phyloP scores from a whole-genome alignment of 2,888 invertebrate species.

The Melikaiella ostensackeni region DNA sequence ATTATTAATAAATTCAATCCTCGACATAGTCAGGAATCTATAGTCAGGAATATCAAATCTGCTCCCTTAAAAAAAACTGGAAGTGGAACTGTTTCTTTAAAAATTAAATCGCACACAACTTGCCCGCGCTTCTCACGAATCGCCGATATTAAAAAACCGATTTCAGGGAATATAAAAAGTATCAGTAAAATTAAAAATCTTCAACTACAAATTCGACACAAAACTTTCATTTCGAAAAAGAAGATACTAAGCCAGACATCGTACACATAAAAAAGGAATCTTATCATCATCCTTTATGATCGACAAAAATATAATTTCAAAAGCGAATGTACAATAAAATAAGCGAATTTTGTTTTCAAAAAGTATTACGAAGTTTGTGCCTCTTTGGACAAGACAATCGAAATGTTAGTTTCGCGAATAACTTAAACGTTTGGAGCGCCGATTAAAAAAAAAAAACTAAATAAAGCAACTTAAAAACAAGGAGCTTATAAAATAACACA shows the following conservation, averaged over 20 bases:
- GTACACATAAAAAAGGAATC: background rate
- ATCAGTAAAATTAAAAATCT: background rate
- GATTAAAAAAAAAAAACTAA: constrained; percentile 18
- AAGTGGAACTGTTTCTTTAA: background rate
- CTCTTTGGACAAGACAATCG: constrained; percentile 14
- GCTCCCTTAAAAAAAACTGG: background rate
- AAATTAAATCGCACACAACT: background rate
- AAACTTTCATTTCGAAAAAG: background rate
- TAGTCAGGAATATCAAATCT: background rate
- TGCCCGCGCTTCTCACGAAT: background rate
- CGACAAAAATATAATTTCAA: constrained; percentile 2
- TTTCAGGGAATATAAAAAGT: background rate
- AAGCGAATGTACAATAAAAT: background rate
- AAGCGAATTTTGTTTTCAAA: background rate
- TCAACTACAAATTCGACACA: background rate
- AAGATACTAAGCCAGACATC: background rate
- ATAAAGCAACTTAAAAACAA: constrained; percentile 20
- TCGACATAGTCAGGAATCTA: background rate
- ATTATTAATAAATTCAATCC: background rate
- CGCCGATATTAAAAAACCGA: background rate
- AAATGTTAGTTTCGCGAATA: constrained; percentile 7
- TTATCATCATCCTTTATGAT: background rate
- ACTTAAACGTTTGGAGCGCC: constrained; percentile 4
- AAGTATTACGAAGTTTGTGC: constrained; percentile 9
- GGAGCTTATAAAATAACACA: constrained; percentile 6